These are phyloP conservation scores for Cybosia mesomella DNA, from an alignment of 2,888 invertebrate species.

Conservation along the genomic window DNA sequence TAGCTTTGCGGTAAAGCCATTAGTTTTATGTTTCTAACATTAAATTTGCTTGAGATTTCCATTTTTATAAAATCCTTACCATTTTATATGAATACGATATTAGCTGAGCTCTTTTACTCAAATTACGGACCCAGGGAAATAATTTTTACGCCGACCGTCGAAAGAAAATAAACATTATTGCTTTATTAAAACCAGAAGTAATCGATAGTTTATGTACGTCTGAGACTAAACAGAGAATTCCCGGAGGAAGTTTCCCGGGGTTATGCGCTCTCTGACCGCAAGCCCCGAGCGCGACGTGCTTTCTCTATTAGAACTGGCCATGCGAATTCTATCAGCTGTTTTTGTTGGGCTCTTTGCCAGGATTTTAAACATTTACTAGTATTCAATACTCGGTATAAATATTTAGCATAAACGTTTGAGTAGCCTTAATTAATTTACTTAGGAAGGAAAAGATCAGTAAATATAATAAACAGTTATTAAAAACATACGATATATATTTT, in stretches of 20 bases:
- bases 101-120: constrained; percentile 27
- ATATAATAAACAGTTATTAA: not conserved
- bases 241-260: constrained; percentile 36
- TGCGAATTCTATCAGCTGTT: constrained; percentile 50
- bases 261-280: constrained; percentile 44
- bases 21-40: constrained; percentile 26
- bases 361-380: not conserved
- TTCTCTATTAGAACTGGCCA: constrained; percentile 33
- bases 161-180: constrained; percentile 42
- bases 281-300: constrained; percentile 34
- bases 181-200: constrained; percentile 44
- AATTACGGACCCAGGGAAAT: constrained; percentile 28
- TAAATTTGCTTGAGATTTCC: constrained; percentile 25
- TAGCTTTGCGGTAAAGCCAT: constrained; percentile 33
- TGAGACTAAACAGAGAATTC: constrained; percentile 35
- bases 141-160: constrained; percentile 31
- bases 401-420: not conserved
- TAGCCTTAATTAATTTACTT: not conserved
- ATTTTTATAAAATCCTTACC: constrained; percentile 16
- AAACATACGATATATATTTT: no score
- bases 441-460: not conserved
- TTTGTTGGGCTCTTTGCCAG: constrained; percentile 30
- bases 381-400: not conserved
- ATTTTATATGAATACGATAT: constrained; percentile 31
- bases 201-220: constrained; percentile 41